Evolutionary conservation across 2,888 invertebrate genomes (phyloP).

Genomic region (Apamea epomidion): DNA sequence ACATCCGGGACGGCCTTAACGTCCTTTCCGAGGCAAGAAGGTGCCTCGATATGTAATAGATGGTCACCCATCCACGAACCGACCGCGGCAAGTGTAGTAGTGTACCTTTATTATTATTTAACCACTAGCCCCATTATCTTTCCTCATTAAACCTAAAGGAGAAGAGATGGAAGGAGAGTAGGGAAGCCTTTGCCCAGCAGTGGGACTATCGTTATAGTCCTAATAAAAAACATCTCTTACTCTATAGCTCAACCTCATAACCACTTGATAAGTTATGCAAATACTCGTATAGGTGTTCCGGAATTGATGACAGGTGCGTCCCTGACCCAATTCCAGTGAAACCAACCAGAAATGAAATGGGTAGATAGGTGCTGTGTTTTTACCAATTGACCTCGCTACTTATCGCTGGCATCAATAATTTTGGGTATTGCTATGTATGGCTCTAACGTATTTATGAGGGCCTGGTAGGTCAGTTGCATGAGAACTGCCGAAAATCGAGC

Average conservation of each 20-base stretch:
- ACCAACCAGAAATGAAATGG: constrained; percentile 46
- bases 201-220: too few relatives aligned
- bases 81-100: neutral
- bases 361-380: constrained; percentile 47
- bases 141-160: neutral
- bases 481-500: too few relatives aligned
- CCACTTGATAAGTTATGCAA: constrained; percentile 37
- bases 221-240: neutral
- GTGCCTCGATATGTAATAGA: neutral
- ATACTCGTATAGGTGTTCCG: constrained; percentile 10
- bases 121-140: neutral
- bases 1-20: neutral
- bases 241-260: constrained; percentile 16
- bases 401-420: constrained; percentile 18
- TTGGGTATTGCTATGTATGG: neutral
- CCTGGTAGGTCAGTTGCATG: neutral
- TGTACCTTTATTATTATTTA: neutral
- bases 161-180: too few relatives aligned
- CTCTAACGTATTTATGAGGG: constrained; percentile 12
- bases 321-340: constrained; percentile 60
- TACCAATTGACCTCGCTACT: constrained; percentile 36
- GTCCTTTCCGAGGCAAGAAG: neutral
- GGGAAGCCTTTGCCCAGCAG: too few relatives aligned
- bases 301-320: constrained; percentile 60
- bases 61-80: neutral